Conservation (phyloP, 2,888 invertebrate species). For the Perithous albicinctus region DNA sequence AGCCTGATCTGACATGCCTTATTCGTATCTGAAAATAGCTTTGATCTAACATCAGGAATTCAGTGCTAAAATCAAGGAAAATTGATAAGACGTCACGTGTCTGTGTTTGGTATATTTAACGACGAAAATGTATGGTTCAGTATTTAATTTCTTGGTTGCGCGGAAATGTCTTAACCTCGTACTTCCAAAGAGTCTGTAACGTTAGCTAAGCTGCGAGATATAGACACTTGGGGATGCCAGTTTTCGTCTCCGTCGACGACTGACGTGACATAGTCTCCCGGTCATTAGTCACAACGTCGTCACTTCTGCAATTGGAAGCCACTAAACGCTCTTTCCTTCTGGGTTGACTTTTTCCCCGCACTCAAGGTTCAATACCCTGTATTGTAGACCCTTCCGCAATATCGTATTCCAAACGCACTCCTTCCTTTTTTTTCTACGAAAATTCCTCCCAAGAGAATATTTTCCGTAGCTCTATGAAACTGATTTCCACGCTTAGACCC, state of each 20-base stretch:
- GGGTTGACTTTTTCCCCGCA: constrained; percentile 30
- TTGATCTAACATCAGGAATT: too few relatives aligned
- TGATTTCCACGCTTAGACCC: constrained; percentile 32
- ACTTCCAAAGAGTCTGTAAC: constrained; percentile 1
- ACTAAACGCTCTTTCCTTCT: constrained; percentile 68
- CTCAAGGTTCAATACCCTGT: constrained; percentile 13
- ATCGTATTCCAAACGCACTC: constrained; percentile 39
- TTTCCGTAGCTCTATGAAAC: constrained; percentile 12
- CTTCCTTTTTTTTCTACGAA: constrained; percentile 43
- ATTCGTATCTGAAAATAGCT: too few relatives aligned
- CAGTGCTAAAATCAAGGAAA: not conserved
- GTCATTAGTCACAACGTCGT: constrained; percentile 84
- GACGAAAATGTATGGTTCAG: constrained; percentile 13
- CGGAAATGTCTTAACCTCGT: constrained; percentile 58
- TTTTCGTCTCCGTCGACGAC: constrained; percentile 70
- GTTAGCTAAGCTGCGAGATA: not conserved
- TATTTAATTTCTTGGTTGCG: constrained; percentile 55
- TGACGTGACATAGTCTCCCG: constrained; percentile 79
- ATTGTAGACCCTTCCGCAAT: constrained; percentile 51
- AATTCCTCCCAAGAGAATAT: constrained; percentile 42
- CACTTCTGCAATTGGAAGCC: constrained; percentile 83
- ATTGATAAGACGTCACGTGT: constrained; percentile 29
- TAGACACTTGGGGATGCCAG: constrained; percentile 25
- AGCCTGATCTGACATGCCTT: too few relatives aligned
- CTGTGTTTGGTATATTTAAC: not conserved